Evolutionary conservation across 2,113 vertebrate species (phyloP).

Genomic region (Marmota monax): DNA sequence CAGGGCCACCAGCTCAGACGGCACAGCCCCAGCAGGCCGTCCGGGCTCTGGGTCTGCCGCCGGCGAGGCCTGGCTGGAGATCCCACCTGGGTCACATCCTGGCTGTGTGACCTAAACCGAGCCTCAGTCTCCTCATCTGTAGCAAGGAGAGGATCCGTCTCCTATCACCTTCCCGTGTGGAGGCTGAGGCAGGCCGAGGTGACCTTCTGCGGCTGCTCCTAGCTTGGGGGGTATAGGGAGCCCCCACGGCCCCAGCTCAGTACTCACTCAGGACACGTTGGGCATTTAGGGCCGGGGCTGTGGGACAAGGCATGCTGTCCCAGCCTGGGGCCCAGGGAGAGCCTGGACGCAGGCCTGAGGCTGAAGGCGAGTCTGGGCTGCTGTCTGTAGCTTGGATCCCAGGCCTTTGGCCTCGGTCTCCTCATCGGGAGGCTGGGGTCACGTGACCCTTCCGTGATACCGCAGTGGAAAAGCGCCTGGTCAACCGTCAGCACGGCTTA

Average conservation of each 20-base stretch:
- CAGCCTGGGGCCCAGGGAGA: fast-evolving
- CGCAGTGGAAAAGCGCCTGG: fast-evolving
- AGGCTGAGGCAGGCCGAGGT: background rate
- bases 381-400: too few species aligned
- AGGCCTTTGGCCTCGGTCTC: background rate
- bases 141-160: background rate
- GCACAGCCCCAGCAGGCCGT: too few species aligned
- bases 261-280: fast-evolving
- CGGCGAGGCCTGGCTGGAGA: background rate
- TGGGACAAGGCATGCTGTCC: background rate
- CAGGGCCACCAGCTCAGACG: background rate
- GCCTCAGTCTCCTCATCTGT: background rate
- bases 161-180: fast-evolving
- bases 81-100: background rate
- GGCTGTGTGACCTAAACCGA: background rate
- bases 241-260: background rate
- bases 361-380: fast-evolving
- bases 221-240: background rate
- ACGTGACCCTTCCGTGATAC: fast-evolving
- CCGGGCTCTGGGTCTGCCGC: background rate
- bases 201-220: background rate
- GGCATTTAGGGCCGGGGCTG: background rate
- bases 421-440: background rate
- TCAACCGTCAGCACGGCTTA: fast-evolving
- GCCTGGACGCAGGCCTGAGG: fast-evolving